Evolutionary conservation across 1,140 invertebrate genomes (phyloP).

Genomic region (Apis mellifera): Amel_HAv3.1 CM009940.2:10099001-10099500

Average conservation of each 20-base stretch:
- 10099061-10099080: conserved; percentile 24
- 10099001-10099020: neutral
- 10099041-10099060: conserved; percentile 28
- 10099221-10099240: conserved; percentile 8
- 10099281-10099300: conserved; percentile 67
- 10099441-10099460: conserved; percentile 79
- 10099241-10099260: conserved; percentile 56
- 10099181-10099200: neutral
- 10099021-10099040: conserved; percentile 9
- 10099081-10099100: conserved; percentile 6
- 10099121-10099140: conserved; percentile 24
- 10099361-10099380: conserved; percentile 34
- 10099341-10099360: neutral
- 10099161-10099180: neutral
- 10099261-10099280: conserved; percentile 48
- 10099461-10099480: conserved; percentile 77
- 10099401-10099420: conserved; percentile 80
- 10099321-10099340: conserved; percentile 58
- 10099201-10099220: conserved; percentile 7
- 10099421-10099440: conserved; percentile 79
- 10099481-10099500: conserved; percentile 77
- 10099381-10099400: conserved; percentile 79
- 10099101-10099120: conserved; percentile 32
- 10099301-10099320: conserved; percentile 65
- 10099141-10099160: neutral